A percentile compares a stretch with the other conserved stretches of the same genome.
phyloP scores from a whole-genome alignment of 1,140 invertebrate genomes.

The Probaryconus sp. region DNA sequence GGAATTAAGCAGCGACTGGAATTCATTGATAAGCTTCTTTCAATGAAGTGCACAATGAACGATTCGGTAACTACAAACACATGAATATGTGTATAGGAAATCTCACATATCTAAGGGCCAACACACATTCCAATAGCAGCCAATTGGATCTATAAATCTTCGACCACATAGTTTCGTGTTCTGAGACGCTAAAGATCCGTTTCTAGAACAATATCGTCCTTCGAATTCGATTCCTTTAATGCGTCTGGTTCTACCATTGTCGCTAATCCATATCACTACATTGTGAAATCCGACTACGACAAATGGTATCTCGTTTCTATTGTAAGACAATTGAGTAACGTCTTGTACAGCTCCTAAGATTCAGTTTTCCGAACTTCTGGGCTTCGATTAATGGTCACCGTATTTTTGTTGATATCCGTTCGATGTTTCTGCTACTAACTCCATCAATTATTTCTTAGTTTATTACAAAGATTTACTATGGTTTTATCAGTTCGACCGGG shows the following conservation, averaged over 20 bases:
- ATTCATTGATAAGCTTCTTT: no score
- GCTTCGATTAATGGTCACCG: background rate
- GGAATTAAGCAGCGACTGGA: no score
- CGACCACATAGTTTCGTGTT: constrained; percentile 35
- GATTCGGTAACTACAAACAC: no score
- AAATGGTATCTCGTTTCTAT: constrained; percentile 47
- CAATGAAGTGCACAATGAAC: no score
- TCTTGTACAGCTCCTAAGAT: constrained; percentile 31
- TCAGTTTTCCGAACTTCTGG: constrained; percentile 10
- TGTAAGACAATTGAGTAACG: constrained; percentile 35
- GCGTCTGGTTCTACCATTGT: constrained; percentile 31
- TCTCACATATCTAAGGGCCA: no score
- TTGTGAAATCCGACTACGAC: constrained; percentile 39
- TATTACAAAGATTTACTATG: no score
- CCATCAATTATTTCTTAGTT: no score
- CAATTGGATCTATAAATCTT: constrained; percentile 34
- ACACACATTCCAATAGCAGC: constrained; percentile 12
- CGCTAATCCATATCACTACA: constrained; percentile 36
- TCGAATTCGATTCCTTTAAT: constrained; percentile 42
- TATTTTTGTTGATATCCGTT: background rate
- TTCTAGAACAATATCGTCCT: constrained; percentile 43
- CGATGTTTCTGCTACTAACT: background rate
- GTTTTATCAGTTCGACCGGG: no score
- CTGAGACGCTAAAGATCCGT: constrained; percentile 32
- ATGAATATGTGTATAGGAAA: no score